These are phyloP conservation scores for Epinotia brunnichana DNA, from an alignment of 2,888 invertebrate species.

Conservation along the genomic window DNA sequence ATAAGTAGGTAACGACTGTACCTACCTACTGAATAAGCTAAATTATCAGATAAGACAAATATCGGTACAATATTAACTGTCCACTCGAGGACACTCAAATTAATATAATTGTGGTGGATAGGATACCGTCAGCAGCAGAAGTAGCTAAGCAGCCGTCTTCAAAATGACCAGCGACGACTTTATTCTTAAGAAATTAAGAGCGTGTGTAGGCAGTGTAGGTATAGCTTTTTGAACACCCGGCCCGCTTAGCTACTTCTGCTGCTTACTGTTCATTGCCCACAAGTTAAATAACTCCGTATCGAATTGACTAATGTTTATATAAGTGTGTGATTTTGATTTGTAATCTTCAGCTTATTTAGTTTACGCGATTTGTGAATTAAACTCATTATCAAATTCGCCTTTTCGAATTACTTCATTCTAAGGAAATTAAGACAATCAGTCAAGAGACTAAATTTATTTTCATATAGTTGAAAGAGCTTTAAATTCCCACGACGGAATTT, in stretches of 20 bases:
- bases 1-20: no score
- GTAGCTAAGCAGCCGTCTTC: no score
- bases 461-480: constrained; percentile 39
- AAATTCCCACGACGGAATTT: constrained; percentile 47
- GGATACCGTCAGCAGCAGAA: no score
- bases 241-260: no score
- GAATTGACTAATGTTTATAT: constrained; percentile 34
- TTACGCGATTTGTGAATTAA: constrained; percentile 30
- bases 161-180: no score
- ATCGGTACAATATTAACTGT: neutral
- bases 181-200: no score
- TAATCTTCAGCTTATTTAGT: constrained; percentile 27
- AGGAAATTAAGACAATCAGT: constrained; percentile 43
- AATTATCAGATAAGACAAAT: neutral
- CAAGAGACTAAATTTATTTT: constrained; percentile 44
- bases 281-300: constrained; percentile 18
- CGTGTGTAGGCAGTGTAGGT: no score
- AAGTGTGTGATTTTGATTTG: constrained; percentile 30
- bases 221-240: no score
- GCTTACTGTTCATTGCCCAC: no score
- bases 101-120: constrained; percentile 5
- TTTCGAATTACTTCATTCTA: constrained; percentile 32
- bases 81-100: constrained; percentile 3
- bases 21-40: no score
- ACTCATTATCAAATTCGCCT: constrained; percentile 32